Evolutionary conservation across 1,140 invertebrate genomes (phyloP).

Genomic region (Achroia grisella): DNA sequence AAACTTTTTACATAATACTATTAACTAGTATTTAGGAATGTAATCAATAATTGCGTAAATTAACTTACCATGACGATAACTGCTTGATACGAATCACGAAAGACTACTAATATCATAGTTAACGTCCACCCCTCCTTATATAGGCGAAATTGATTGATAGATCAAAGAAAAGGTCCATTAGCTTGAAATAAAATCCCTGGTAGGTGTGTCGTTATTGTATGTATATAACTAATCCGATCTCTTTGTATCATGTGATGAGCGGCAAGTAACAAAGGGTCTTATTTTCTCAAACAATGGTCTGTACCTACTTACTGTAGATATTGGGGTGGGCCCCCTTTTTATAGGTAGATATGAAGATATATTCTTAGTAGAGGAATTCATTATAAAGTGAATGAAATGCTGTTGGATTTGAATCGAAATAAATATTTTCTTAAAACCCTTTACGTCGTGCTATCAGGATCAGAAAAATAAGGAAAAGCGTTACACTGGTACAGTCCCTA

Average conservation of each 20-base stretch:
- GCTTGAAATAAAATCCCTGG: conserved; percentile 8
- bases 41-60: conserved; percentile 15
- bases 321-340: no score
- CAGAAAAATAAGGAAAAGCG: no score
- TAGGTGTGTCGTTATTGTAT: not conserved
- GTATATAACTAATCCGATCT: not conserved
- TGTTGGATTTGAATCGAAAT: no score
- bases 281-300: not conserved
- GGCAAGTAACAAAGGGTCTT: conserved; percentile 1
- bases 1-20: no score
- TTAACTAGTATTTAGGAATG: no score
- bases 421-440: no score
- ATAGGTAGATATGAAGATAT: no score
- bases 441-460: no score
- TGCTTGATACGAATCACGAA: conserved; percentile 4
- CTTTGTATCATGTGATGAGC: conserved; percentile 1
- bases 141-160: conserved; percentile 41
- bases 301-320: no score
- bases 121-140: conserved; percentile 29
- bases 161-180: conserved; percentile 45
- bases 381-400: no score
- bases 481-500: no score
- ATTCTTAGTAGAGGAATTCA: no score
- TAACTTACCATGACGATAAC: conserved; percentile 28
- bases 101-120: conserved; percentile 8